Conservation (phyloP, 2,888 invertebrate species). For the Pandemis cinnamomeana region DNA sequence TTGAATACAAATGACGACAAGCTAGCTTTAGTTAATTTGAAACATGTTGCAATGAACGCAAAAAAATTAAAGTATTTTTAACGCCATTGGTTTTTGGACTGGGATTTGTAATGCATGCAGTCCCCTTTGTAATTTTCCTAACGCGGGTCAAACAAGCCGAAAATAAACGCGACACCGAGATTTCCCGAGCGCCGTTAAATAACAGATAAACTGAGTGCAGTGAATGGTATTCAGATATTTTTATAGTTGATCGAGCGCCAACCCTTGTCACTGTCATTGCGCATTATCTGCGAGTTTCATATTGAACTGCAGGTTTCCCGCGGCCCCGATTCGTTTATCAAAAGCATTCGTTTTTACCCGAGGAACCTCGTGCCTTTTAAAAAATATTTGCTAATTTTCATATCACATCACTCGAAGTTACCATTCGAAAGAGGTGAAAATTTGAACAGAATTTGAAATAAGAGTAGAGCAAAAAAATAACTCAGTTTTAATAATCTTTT, state of each 20-base stretch:
- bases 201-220: slow-evolving; percentile 68
- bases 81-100: neutral
- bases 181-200: slow-evolving; percentile 63
- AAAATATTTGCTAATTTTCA: neutral
- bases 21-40: neutral
- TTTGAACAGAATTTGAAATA: too few species aligned
- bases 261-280: slow-evolving; percentile 78
- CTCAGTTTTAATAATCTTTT: too few species aligned
- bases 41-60: neutral
- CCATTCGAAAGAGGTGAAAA: too few species aligned
- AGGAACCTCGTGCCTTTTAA: neutral
- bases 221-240: slow-evolving; percentile 66
- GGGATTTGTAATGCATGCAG: slow-evolving; percentile 14
- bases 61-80: neutral
- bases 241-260: slow-evolving; percentile 69
- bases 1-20: neutral
- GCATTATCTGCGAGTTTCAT: slow-evolving; percentile 74
- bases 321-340: slow-evolving; percentile 31
- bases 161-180: slow-evolving; percentile 42
- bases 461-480: too few species aligned
- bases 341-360: slow-evolving; percentile 24
- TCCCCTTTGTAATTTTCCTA: slow-evolving; percentile 28
- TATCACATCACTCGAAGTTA: too few species aligned
- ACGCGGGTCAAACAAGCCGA: slow-evolving; percentile 31
- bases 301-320: slow-evolving; percentile 66